Evolutionary conservation across 2,888 invertebrate genomes (phyloP).

Genomic region (Cerastoderma edule): DNA sequence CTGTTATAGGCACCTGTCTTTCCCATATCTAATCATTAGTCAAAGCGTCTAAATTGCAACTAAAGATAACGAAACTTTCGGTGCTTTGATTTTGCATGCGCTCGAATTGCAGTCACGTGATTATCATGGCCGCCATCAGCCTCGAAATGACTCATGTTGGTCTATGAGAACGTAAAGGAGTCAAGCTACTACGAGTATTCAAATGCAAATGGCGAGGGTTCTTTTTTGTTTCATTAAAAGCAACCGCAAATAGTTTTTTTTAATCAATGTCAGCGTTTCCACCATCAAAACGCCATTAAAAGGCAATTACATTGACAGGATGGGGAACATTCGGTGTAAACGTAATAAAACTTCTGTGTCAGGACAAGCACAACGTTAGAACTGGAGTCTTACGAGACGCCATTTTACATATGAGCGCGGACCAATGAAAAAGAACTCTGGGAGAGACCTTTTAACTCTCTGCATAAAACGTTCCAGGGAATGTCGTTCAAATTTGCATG

Average conservation of each 20-base stretch:
- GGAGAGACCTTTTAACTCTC: too few species aligned
- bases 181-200: neutral
- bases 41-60: neutral
- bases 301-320: constrained; percentile 4
- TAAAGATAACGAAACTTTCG: neutral
- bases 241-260: constrained; percentile 11
- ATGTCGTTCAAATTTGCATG: too few species aligned
- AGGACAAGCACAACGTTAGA: neutral
- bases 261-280: constrained; percentile 7
- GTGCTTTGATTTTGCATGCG: neutral
- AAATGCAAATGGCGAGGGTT: neutral
- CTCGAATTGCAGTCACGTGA: neutral
- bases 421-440: neutral
- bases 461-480: too few species aligned
- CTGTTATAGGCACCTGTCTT: constrained; percentile 11
- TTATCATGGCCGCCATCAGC: neutral
- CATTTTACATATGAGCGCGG: neutral
- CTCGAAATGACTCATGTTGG: neutral
- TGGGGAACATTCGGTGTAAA: neutral
- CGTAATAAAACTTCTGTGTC: neutral
- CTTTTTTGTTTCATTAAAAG: neutral
- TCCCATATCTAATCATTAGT: neutral
- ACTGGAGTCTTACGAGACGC: neutral
- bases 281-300: constrained; percentile 8
- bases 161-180: neutral